Evolutionary conservation across 2,888 invertebrate genomes (phyloP), one percentile per base, ranked within the genome.

Genomic region (Lottia gigantea): DNA sequence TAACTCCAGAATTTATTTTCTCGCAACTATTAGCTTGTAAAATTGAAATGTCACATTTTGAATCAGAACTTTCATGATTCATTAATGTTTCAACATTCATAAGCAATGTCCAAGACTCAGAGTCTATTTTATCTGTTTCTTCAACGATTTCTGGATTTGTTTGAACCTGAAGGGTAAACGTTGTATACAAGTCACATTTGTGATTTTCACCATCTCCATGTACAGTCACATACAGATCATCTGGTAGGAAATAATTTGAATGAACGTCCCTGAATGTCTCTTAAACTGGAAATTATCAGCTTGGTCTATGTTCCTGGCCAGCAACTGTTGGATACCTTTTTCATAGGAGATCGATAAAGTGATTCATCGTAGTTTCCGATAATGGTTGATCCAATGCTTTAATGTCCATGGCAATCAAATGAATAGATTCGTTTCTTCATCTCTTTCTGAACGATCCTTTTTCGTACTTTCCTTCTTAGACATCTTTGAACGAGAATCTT

Each of bases 161-260:
- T 23, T 55, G 55, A 1, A 55, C 55, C 23, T 4, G 8, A 23
- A 55, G 19, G 11, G 55, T 12, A 55, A 55, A 55, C 14, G 55
- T 0, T 12, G 55, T 55, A 55, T 55, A 55, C 1, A 19, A 1
- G 8, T n/a, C 8, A 12, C 55, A 55, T 19, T 55, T 55, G 55
- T 55, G 55, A 19, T 19, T 55, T 55, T n/a, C 55, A n/a, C 55
- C 55, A 55, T 55, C 55, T 16, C 55, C 55, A 11, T 8, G 11
- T 55, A 55, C 11, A 55, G 55, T 55, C n/a, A 55, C 55, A 55
- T 55, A 55, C 55, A 19, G 55, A 55, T 55, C 55, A 16, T 19
- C 55, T 11, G 12, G 19, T 8, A 55, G 55, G 8, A 2, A 12
- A 55, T 23, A 12, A 55, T 55, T 23, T 55, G 19, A 55, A 55